Percentiles rank a stretch among this genome's conserved stretches.
phyloP scores from a whole-genome alignment of 2,113 vertebrate genomes.

The Alligator mississippiensis region DNA sequence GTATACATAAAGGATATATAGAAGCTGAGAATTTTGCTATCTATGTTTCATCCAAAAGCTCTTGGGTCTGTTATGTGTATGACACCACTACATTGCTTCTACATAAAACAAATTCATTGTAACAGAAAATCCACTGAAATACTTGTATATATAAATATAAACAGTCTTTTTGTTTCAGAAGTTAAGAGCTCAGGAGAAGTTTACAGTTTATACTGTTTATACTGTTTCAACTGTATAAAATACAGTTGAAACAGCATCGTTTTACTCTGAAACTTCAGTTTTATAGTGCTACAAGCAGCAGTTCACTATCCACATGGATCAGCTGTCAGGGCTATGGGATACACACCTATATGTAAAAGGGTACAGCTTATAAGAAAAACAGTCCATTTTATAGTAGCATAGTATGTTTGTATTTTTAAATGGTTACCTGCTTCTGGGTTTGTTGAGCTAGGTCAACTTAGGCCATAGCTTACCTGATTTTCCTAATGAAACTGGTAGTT shows the following conservation, averaged over 20 bases:
- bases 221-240: too few relatives aligned
- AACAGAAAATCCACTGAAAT: not conserved
- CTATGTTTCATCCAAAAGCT: not conserved
- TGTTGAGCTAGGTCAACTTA: not conserved
- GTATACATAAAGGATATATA: not conserved
- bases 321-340: not conserved
- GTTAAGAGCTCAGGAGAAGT: not conserved
- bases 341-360: fast-evolving
- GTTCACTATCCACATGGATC: not conserved
- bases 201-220: too few relatives aligned
- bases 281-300: not conserved
- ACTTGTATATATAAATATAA: not conserved
- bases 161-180: not conserved
- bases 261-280: not conserved
- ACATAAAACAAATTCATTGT: not conserved
- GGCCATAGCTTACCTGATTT: not conserved
- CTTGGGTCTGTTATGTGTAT: not conserved
- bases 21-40: not conserved
- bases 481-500: not conserved
- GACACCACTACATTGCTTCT: not conserved
- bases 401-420: not conserved
- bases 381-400: not conserved
- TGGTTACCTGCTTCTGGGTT: not conserved
- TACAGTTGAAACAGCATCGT: not conserved
- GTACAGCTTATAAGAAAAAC: not conserved